phyloP scores from a whole-genome alignment of 2,797 vertebrate species.

The Scolopax bukidnonensis region DNA sequence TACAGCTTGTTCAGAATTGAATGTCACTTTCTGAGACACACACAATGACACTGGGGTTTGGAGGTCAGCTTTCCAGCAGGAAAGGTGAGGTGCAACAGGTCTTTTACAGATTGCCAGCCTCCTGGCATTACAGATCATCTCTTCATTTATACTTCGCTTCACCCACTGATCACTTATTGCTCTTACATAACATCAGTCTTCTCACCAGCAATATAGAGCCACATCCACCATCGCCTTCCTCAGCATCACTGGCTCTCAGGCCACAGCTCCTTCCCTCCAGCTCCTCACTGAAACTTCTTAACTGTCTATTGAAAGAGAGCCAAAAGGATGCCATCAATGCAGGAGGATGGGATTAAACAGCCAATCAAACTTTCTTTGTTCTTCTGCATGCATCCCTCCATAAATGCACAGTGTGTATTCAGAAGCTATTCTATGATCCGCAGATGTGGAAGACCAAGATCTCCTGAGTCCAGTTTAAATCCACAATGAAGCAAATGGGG shows the following conservation, averaged over 20 bases:
- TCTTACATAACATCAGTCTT: background rate
- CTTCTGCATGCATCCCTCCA: background rate
- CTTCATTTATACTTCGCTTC: background rate
- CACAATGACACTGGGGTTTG: fast-evolving
- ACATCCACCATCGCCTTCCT: background rate
- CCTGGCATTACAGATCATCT: background rate
- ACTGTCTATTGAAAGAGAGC: background rate
- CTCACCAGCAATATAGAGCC: background rate
- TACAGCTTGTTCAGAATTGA: background rate
- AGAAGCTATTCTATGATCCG: background rate
- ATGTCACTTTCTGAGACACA: background rate
- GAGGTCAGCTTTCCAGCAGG: background rate
- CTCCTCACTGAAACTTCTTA: background rate
- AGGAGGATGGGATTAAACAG: background rate
- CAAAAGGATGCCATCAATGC: background rate
- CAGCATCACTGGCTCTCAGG: background rate
- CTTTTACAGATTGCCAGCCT: background rate
- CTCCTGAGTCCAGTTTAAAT: background rate
- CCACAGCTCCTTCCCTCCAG: background rate
- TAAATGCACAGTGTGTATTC: fast-evolving
- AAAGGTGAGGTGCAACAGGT: background rate
- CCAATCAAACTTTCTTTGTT: background rate
- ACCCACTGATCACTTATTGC: background rate
- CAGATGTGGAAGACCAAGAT: background rate
- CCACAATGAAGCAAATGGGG: fast-evolving